Evolutionary conservation across 2,113 vertebrate species (phyloP).

Genomic region (Ellobius talpinus): DNA sequence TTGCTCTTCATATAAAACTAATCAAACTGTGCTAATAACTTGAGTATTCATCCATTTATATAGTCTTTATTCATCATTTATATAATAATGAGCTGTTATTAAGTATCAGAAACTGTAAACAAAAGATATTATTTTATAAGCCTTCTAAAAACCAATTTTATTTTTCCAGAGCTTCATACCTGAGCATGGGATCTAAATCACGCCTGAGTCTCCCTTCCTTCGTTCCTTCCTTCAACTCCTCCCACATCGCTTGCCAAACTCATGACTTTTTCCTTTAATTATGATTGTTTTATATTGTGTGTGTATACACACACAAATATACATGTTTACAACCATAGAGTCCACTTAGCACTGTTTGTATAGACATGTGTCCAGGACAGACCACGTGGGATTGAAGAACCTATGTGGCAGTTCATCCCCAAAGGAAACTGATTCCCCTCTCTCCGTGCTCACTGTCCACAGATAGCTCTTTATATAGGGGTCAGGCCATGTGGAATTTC

Average conservation of each 20-base stretch:
- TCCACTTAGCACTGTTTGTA: background rate
- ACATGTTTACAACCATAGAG: background rate
- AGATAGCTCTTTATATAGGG: background rate
- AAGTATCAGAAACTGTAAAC: background rate
- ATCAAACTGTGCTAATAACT: background rate
- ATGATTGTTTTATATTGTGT: too few relatives aligned
- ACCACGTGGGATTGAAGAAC: background rate
- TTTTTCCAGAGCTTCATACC: background rate
- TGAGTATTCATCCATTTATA: slow-evolving; percentile 12
- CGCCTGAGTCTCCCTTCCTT: background rate
- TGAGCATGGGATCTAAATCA: background rate
- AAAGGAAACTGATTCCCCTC: background rate
- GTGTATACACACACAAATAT: background rate
- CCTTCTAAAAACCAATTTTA: background rate
- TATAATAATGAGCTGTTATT: background rate
- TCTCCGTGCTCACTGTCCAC: background rate
- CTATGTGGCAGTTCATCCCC: background rate
- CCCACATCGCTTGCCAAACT: background rate
- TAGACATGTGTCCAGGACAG: background rate
- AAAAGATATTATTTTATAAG: background rate
- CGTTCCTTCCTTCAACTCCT: background rate
- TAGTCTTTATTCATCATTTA: background rate
- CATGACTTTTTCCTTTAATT: background rate
- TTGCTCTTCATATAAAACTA: background rate
- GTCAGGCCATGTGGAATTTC: background rate